phyloP scores from a whole-genome alignment of 2,113 vertebrate species.

The Tragelaphus buxtoni region DNA sequence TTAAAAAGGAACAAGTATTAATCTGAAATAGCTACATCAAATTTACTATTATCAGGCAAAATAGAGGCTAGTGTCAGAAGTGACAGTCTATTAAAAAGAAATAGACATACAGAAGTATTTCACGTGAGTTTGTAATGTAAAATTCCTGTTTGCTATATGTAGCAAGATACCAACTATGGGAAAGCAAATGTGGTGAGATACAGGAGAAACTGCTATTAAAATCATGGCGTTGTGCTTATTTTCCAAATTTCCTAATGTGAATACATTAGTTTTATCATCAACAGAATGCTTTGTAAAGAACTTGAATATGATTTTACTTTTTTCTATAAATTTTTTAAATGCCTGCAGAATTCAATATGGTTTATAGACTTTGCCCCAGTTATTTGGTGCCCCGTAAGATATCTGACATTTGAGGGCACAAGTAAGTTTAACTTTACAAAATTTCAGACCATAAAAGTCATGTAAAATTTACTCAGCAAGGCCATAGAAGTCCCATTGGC shows the following conservation, averaged over 20 bases:
- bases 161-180: neutral
- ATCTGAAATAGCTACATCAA: neutral
- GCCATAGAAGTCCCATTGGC: conserved; percentile 70
- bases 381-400: conserved; percentile 71
- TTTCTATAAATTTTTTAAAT: conserved; percentile 20
- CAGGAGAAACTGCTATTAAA: conserved; percentile 36
- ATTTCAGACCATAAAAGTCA: conserved; percentile 76
- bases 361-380: conserved; percentile 49
- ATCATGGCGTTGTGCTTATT: neutral
- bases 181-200: neutral
- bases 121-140: neutral
- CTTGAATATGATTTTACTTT: neutral
- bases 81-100: neutral
- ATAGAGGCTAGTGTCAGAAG: neutral
- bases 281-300: neutral
- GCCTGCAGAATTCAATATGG: neutral
- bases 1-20: neutral
- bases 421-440: conserved; percentile 76
- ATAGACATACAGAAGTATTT: neutral
- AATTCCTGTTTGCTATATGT: conserved; percentile 24
- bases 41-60: neutral
- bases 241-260: neutral
- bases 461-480: conserved; percentile 76
- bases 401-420: conserved; percentile 63
- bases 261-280: conserved; percentile 6